phyloP scores from a whole-genome alignment of 2,888 invertebrate species.

The Drosophila parthenogenetica region DNA sequence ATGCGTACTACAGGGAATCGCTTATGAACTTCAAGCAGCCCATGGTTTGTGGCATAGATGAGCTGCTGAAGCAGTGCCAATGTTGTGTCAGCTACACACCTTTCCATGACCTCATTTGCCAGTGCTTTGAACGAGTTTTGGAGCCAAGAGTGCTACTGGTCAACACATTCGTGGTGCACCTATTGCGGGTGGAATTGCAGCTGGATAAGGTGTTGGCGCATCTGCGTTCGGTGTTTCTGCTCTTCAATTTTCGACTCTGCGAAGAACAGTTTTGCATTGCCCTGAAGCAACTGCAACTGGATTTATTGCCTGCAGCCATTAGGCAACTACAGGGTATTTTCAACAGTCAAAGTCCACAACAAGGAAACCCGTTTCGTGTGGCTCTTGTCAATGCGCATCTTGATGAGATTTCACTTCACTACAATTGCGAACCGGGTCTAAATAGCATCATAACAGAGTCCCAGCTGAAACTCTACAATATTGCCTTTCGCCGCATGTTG shows the following conservation, averaged over 20 bases:
- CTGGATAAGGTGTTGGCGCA: conserved; percentile 1
- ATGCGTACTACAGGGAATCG: conserved; percentile 40
- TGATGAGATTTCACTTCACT: not conserved
- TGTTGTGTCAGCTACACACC: conserved; percentile 29
- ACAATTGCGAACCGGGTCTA: conserved; percentile 3
- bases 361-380: conserved; percentile 6
- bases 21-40: conserved; percentile 12
- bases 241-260: conserved; percentile 8
- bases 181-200: conserved; percentile 18
- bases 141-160: conserved; percentile 12
- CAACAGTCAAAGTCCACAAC: not conserved
- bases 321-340: conserved; percentile 25
- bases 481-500: conserved; percentile 19
- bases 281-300: conserved; percentile 3
- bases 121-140: conserved; percentile 14
- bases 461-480: conserved; percentile 30
- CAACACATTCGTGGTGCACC: conserved; percentile 26
- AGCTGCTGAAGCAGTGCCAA: conserved; percentile 25
- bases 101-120: conserved; percentile 32
- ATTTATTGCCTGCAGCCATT: not conserved
- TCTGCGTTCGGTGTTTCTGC: conserved; percentile 24
- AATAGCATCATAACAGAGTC: conserved; percentile 19
- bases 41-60: conserved; percentile 15
- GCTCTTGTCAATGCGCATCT: not conserved
- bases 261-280: not conserved